Percentiles rank a stretch among this genome's conserved stretches.
These are phyloP conservation scores for Microcebus ravelobensis DNA, from an alignment of 2,113 vertebrate species.

Conservation along the genomic window DNA sequence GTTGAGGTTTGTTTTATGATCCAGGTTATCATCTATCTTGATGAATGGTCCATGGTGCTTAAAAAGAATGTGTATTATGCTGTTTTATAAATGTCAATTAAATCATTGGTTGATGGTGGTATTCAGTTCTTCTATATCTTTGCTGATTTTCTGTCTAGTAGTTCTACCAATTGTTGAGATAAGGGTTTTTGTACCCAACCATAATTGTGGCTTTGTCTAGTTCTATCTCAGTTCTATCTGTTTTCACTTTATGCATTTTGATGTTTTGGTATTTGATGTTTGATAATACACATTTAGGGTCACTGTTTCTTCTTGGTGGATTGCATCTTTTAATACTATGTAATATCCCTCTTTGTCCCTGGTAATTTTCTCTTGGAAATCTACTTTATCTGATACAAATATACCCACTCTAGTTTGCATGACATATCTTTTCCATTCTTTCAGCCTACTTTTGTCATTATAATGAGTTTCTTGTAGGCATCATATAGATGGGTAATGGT, in stretches of 20 bases:
- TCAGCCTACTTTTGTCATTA: neutral
- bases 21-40: neutral
- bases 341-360: neutral
- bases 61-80: neutral
- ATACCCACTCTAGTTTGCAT: neutral
- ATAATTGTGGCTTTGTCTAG: neutral
- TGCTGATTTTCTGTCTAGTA: neutral
- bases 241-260: neutral
- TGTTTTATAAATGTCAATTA: neutral
- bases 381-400: neutral
- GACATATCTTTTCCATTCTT: neutral
- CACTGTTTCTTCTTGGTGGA: neutral
- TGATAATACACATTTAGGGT: neutral
- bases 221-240: neutral
- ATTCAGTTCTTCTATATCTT: neutral
- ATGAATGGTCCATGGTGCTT: neutral
- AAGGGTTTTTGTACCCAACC: neutral
- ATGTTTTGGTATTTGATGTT: neutral
- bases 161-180: neutral
- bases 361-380: neutral
- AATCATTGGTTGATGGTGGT: neutral
- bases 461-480: neutral
- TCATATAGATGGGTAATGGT: neutral
- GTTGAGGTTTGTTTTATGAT: neutral
- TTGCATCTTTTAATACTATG: neutral